Evolutionary conservation across 2,888 invertebrate species (phyloP).

Genomic region (Polylopha cassiicola): DNA sequence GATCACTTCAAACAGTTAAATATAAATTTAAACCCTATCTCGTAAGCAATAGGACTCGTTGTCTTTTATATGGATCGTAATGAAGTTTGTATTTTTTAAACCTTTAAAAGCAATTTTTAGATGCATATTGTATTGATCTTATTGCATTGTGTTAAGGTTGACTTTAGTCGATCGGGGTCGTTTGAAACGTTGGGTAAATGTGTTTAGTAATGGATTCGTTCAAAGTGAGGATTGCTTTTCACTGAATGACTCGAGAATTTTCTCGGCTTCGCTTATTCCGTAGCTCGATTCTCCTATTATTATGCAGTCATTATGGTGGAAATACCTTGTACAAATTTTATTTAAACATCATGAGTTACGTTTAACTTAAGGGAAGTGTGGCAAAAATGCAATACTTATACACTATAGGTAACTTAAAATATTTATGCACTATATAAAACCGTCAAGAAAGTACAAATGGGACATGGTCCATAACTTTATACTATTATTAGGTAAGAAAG

Average conservation of each 20-base stretch:
- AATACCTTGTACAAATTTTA: too few relatives aligned
- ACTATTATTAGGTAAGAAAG: too few relatives aligned
- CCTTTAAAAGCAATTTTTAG: constrained; percentile 24
- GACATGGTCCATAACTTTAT: too few relatives aligned
- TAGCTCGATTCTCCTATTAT: background rate
- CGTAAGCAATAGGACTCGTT: constrained; percentile 9
- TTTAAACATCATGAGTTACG: too few relatives aligned
- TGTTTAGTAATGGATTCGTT: constrained; percentile 2
- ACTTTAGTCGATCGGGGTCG: constrained; percentile 1
- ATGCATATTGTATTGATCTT: constrained; percentile 5
- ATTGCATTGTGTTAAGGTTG: background rate
- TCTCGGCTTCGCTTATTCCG: constrained; percentile 1
- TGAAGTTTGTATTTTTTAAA: constrained; percentile 20
- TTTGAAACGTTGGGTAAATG: background rate
- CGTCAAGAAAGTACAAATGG: too few relatives aligned
- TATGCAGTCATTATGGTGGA: background rate
- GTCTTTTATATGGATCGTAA: constrained; percentile 24
- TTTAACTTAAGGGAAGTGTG: too few relatives aligned
- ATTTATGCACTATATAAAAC: too few relatives aligned
- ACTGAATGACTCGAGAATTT: background rate
- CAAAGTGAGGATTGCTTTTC: constrained; percentile 1
- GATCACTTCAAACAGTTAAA: background rate
- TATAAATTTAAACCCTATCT: constrained; percentile 12
- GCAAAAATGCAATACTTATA: too few relatives aligned
- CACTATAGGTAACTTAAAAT: too few relatives aligned